Conservation (phyloP, 92 coral and sea anemone genomes). For the Zoanthus solanderi region DNA sequence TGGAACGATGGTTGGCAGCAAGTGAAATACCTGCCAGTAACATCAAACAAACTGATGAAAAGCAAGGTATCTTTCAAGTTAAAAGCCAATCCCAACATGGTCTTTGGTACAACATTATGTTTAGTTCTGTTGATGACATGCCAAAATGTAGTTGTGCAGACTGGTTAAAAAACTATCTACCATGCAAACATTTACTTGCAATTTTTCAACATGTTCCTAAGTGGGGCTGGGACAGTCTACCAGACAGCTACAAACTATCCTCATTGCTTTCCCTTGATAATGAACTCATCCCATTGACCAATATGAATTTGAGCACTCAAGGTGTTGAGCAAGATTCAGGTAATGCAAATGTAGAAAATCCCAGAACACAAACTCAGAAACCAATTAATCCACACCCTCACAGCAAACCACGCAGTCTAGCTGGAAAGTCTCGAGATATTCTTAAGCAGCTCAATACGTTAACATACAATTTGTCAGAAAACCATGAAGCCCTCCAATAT, state of each 20-base stretch:
- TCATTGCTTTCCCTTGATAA: conserved; percentile 30
- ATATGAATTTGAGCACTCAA: background rate
- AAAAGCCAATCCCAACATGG: conserved; percentile 6
- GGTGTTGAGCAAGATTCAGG: background rate
- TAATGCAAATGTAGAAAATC: background rate
- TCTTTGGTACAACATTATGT: background rate
- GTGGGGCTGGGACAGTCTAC: conserved; percentile 45
- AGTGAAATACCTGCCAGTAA: background rate
- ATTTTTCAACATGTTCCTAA: conserved; percentile 42
- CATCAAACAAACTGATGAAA: background rate
- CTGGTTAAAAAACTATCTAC: conserved; percentile 46
- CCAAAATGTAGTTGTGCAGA: conserved; percentile 57
- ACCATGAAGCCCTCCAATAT: background rate
- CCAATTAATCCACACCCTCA: conserved; percentile 18
- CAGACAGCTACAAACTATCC: conserved; percentile 35
- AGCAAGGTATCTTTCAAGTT: conserved; percentile 18
- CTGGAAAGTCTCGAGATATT: conserved; percentile 45
- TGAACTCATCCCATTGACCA: conserved; percentile 18
- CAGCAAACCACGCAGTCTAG: conserved; percentile 36
- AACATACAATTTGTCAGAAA: background rate
- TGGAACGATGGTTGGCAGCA: conserved; percentile 5
- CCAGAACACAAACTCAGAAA: background rate
- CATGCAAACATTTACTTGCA: conserved; percentile 49
- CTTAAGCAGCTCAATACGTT: conserved; percentile 16
- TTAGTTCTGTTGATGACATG: conserved; percentile 25